A percentile compares a stretch with the other conserved stretches of the same genome.
Evolutionary conservation across 1,140 invertebrate species (phyloP).

Genomic region (Lucilia sericata): DNA sequence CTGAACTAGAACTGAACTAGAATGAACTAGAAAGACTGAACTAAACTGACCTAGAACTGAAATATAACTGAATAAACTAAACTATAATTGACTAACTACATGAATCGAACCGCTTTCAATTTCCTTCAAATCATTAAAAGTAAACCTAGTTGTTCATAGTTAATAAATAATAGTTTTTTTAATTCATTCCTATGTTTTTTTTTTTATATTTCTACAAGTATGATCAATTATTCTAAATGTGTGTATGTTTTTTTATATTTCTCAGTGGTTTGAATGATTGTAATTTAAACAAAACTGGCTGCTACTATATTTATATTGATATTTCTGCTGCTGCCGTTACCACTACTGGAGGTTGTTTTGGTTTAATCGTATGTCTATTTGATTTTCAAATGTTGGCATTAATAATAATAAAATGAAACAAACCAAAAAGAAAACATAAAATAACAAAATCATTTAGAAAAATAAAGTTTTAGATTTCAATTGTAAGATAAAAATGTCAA

Average conservation of each 20-base stretch:
- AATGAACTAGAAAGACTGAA: no score
- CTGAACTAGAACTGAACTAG: no score
- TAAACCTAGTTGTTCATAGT: no score
- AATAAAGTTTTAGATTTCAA: conserved; percentile 31
- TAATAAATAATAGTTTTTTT: no score
- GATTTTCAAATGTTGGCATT: neutral
- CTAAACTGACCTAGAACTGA: no score
- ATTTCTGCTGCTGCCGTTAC: neutral
- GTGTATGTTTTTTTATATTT: neutral
- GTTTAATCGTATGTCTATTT: neutral
- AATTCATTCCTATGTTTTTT: neutral
- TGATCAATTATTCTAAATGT: neutral
- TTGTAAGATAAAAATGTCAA: conserved; percentile 26
- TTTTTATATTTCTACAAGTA: neutral
- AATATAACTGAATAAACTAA: no score
- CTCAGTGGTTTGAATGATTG: neutral
- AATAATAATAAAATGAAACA: neutral
- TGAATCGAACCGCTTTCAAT: no score
- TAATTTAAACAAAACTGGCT: neutral
- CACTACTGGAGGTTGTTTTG: no score
- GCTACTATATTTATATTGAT: no score
- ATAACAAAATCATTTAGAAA: conserved; percentile 20
- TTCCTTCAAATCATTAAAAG: no score
- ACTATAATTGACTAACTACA: no score
- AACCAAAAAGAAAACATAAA: neutral